A percentile compares a stretch with the other conserved stretches of the same genome.
These are phyloP conservation scores for Orcinus orca DNA, from an alignment of 2,113 vertebrate species.

Conservation along the genomic window DNA sequence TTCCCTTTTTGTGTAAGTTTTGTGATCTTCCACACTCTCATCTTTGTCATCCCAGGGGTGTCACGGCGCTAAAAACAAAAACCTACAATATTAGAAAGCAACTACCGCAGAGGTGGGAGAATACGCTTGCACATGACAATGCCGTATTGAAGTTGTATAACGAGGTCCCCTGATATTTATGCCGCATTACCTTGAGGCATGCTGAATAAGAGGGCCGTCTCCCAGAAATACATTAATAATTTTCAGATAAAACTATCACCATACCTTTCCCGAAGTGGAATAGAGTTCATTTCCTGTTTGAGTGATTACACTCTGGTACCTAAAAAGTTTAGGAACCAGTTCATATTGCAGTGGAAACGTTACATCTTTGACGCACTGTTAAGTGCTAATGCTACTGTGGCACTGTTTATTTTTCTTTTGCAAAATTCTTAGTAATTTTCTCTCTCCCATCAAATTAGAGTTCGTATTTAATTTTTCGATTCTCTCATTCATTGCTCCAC, in stretches of 20 bases:
- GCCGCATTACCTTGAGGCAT: not conserved
- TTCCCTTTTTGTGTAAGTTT: conserved; percentile 77
- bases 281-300: conserved; percentile 48
- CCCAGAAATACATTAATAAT: conserved; percentile 36
- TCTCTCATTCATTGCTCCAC: conserved; percentile 30
- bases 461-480: conserved; percentile 59
- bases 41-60: conserved; percentile 27
- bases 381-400: conserved; percentile 76
- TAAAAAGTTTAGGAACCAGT: conserved; percentile 53
- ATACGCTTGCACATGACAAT: not conserved
- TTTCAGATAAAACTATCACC: conserved; percentile 68
- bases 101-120: conserved; percentile 21
- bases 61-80: not conserved
- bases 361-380: conserved; percentile 76
- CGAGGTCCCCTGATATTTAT: not conserved
- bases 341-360: conserved; percentile 65
- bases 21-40: conserved; percentile 63
- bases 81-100: conserved; percentile 30
- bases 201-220: conserved; percentile 25
- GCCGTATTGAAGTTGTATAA: not conserved
- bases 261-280: conserved; percentile 56
- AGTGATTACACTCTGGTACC: conserved; percentile 63
- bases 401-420: conserved; percentile 64
- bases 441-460: conserved; percentile 40
- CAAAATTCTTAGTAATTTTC: conserved; percentile 53